phyloP scores from a whole-genome alignment of 2,888 invertebrate species.

The Drosophila engyochracea region DNA sequence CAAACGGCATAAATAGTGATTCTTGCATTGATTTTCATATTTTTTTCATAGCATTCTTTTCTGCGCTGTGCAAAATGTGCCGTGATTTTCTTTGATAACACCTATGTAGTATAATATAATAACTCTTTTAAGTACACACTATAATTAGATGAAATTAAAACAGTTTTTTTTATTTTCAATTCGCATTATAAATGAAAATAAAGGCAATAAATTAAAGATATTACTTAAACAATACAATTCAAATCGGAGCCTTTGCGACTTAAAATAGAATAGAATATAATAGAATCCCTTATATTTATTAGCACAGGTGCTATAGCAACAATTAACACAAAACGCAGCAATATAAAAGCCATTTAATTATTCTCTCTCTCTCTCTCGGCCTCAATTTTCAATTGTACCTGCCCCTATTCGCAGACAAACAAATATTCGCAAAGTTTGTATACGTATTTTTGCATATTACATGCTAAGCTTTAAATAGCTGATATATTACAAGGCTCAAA shows the following conservation, averaged over 20 bases:
- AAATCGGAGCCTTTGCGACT: background rate
- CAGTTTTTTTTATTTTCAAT: background rate
- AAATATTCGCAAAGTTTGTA: background rate
- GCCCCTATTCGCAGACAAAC: background rate
- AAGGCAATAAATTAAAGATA: background rate
- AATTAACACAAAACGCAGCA: background rate
- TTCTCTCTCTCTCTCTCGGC: too few species aligned
- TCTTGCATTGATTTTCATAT: constrained; percentile 7
- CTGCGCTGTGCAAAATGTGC: constrained; percentile 11
- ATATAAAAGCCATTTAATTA: constrained; percentile 1
- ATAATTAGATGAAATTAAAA: background rate
- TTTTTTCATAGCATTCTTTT: constrained; percentile 32
- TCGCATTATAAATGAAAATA: background rate
- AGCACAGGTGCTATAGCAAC: background rate
- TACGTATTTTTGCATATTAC: background rate
- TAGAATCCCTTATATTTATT: background rate
- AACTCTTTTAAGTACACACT: background rate
- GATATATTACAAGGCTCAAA: constrained; percentile 2
- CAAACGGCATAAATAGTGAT: background rate
- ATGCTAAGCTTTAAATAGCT: background rate
- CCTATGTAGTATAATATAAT: background rate
- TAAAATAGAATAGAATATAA: background rate
- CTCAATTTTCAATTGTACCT: background rate
- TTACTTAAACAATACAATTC: background rate
- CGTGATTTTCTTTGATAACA: background rate